phyloP scores from a whole-genome alignment of 2,888 invertebrate species.

The Crioceris asparagi region DNA sequence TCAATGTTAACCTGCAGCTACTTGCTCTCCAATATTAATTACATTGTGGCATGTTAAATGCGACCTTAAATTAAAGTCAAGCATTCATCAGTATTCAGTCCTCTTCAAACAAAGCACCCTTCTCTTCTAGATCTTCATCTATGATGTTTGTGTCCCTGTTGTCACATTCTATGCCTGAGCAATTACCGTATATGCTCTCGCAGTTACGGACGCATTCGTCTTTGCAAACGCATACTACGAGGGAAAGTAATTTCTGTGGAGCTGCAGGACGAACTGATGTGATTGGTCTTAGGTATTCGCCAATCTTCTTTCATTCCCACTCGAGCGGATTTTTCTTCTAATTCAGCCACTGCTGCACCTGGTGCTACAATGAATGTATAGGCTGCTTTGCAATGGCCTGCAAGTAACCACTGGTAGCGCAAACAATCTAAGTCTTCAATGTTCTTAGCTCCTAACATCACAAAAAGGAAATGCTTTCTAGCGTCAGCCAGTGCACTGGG shows the following conservation, averaged over 20 bases:
- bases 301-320: conserved; percentile 10
- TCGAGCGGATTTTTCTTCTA: conserved; percentile 8
- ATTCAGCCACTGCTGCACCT: conserved; percentile 7
- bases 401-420: conserved; percentile 9
- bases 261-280: conserved; percentile 12
- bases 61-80: too few species aligned
- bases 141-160: too few species aligned
- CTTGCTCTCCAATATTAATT: too few species aligned
- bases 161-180: too few species aligned
- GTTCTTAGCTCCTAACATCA: conserved; percentile 9
- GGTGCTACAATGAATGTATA: conserved; percentile 6
- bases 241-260: conserved; percentile 9
- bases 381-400: conserved; percentile 6
- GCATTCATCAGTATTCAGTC: too few species aligned
- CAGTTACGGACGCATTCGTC: conserved; percentile 9
- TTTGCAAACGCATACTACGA: conserved; percentile 7
- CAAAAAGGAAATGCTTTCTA: conserved; percentile 8
- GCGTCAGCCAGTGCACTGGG: conserved; percentile 8
- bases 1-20: too few species aligned
- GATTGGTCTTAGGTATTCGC: conserved; percentile 11
- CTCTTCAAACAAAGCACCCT: too few species aligned
- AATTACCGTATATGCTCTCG: conserved; percentile 5
- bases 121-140: too few species aligned
- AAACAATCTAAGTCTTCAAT: conserved; percentile 7
- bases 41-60: too few species aligned